Conservation (phyloP, 2,888 invertebrate species). For the Diaprepes abbreviatus region DNA sequence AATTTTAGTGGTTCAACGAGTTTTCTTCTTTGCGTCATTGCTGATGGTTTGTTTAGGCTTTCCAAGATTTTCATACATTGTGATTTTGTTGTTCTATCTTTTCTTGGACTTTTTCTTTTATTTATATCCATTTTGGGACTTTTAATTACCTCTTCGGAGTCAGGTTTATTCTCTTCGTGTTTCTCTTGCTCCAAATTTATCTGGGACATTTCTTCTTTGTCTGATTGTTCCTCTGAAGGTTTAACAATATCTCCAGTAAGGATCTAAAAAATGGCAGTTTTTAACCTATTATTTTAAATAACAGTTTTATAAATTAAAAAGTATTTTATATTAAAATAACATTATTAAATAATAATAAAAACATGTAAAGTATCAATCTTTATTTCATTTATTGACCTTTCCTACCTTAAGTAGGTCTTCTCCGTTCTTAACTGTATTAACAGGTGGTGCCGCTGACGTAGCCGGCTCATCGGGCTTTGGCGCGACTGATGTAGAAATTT, state of each 20-base stretch:
- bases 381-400: constrained; percentile 2
- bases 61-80: constrained; percentile 9
- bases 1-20: neutral
- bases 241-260: neutral
- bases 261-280: neutral
- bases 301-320: too few species aligned
- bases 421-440: constrained; percentile 13
- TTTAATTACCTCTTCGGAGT: neutral
- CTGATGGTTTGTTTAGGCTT: neutral
- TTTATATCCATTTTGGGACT: neutral
- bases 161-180: neutral
- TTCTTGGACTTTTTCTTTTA: neutral
- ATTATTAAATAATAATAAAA: too few species aligned
- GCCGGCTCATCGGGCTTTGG: neutral
- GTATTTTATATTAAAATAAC: too few species aligned
- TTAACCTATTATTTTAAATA: neutral
- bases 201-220: too few species aligned
- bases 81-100: neutral
- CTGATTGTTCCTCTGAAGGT: neutral
- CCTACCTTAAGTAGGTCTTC: constrained; percentile 40
- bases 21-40: neutral
- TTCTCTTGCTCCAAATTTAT: too few species aligned
- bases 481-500: constrained; percentile 1
- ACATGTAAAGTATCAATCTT: too few species aligned
- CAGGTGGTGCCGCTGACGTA: neutral